Percentiles rank a stretch among this genome's conserved stretches.
phyloP scores from a whole-genome alignment of 2,888 invertebrate genomes.

The Matsumyia berberina region DNA sequence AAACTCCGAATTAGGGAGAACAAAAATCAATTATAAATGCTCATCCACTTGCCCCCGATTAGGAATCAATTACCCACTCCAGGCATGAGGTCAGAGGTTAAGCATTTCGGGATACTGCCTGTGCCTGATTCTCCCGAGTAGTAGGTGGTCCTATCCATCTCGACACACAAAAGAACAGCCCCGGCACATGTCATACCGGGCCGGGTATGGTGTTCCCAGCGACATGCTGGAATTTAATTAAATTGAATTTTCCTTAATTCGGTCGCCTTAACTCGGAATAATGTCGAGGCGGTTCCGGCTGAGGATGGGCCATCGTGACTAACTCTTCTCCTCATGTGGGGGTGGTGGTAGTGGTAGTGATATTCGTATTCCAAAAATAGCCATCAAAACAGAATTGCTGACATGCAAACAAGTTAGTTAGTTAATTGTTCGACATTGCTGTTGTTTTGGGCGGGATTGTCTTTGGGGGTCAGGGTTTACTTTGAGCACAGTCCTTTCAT shows the following conservation, averaged over 20 bases:
- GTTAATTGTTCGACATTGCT: conserved; percentile 1
- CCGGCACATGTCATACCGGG: conserved; percentile 14
- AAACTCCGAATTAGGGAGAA: neutral
- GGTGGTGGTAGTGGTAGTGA: too few relatives aligned
- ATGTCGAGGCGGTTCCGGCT: neutral
- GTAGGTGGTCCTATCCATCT: conserved; percentile 5
- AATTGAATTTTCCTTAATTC: conserved; percentile 29
- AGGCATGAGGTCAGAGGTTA: conserved; percentile 55
- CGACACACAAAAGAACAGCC: conserved; percentile 2
- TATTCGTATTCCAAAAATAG: conserved; percentile 29
- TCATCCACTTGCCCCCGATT: conserved; percentile 65
- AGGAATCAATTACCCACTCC: conserved; percentile 72
- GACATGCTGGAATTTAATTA: conserved; percentile 60
- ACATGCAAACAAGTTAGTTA: conserved; percentile 37
- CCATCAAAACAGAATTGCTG: conserved; percentile 16
- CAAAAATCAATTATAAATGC: conserved; percentile 61
- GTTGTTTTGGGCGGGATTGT: neutral
- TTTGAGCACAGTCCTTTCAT: neutral
- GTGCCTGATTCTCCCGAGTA: neutral
- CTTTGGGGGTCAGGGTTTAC: neutral
- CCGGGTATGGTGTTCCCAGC: conserved; percentile 10
- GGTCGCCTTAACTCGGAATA: conserved; percentile 17
- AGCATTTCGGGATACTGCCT: conserved; percentile 40
- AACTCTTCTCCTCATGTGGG: neutral
- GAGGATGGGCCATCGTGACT: neutral